Conservation (phyloP, 2,113 vertebrate species). For the Eulemur rufifrons region DNA sequence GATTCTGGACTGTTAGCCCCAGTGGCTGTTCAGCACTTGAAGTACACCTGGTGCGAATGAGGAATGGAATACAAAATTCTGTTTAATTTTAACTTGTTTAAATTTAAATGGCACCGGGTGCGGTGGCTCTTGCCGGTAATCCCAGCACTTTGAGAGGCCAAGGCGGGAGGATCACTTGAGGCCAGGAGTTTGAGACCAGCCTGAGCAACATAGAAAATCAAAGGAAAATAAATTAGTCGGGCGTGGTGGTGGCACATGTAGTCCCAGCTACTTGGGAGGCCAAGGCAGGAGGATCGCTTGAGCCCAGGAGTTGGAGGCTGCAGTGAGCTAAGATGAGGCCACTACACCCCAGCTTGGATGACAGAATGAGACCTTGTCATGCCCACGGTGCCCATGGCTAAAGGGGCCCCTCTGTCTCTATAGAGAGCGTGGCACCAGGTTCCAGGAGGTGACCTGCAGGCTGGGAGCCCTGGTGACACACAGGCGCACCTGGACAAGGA, state of each 20-base stretch:
- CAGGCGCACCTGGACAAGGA: background rate
- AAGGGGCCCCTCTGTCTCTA: background rate
- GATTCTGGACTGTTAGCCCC: rapidly evolving
- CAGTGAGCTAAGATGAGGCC: background rate
- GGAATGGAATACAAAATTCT: rapidly evolving
- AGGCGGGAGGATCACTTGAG: background rate
- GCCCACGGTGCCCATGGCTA: background rate
- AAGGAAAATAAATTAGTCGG: background rate
- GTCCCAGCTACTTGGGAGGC: background rate
- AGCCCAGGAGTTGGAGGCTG: background rate
- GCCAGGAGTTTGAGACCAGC: background rate
- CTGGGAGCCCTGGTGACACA: background rate
- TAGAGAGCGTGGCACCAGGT: background rate
- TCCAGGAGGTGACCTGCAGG: background rate
- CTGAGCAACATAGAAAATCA: background rate
- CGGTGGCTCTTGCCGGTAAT: background rate
- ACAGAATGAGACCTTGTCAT: background rate
- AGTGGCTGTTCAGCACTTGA: background rate
- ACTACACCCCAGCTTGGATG: background rate
- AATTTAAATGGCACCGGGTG: rapidly evolving
- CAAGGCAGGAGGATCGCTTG: too few species aligned
- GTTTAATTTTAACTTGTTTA: too few species aligned
- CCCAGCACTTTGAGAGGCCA: background rate
- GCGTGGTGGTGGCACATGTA: background rate
- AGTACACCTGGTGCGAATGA: rapidly evolving